Evolutionary conservation across 2,113 vertebrate genomes (phyloP), one percentile per base, ranked within the genome.

Genomic region (Cavia porcellus): DNA sequence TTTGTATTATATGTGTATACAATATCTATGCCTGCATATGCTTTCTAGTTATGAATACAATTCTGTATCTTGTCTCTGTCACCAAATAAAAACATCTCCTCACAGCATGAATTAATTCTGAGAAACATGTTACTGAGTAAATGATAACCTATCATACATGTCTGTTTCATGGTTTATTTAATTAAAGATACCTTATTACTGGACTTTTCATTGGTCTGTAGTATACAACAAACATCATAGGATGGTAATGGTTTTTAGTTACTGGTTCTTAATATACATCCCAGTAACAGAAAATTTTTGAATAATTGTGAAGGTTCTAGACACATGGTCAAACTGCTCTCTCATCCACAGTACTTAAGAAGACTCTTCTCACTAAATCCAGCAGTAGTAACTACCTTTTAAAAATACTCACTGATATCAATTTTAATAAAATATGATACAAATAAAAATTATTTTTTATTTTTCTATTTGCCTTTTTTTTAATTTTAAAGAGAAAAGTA

Each of bases 371-470:
- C 59, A 94, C 11, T 70, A 81, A 89, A 42, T 10, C 6, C 42
- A 70, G 19, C 5, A 70, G 10, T 52, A 55, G 59, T 85, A 74
- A 61, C 52, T 59, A 8, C n/a, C 57, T 95, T 90, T 90, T 62
- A 9, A 85, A 84, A 88, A 68, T 57, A 68, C 47, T 92, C 75
- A 32, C 86, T 70, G 47, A 30, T 32, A 89, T 89, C 64, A 79
- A 66, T 70, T 97, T 93, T 77, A 72, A 68, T 95, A 89, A 96
- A 89, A 55, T 84, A 20, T 68, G 80, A 9, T 70, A 45, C 38
- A 30, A 81, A 8, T 74, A 74, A 90, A 13, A 92, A 25, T 2
- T 4, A 42, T 17, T 61, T 96, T 84, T 93, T 59, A 52, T 80
- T 94, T 87, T 91, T 45, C 35, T 17, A 11, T 55, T 55, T 55